Percentiles rank a stretch among this genome's conserved stretches.
Evolutionary conservation across 2,113 vertebrate genomes (phyloP).

Genomic region (Cinclus mexicanus): DNA sequence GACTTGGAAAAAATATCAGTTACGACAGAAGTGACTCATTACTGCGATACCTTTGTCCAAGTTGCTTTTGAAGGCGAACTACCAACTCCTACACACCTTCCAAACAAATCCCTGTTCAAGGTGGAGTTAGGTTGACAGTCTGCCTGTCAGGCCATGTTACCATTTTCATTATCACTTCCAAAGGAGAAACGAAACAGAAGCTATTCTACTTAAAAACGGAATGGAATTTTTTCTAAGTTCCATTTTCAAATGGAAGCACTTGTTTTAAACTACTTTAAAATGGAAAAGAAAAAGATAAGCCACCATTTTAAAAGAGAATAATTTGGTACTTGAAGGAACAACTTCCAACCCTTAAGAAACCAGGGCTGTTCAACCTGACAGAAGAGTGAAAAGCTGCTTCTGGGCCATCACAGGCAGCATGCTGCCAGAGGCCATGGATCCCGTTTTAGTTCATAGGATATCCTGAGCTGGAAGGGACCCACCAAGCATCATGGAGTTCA

Average conservation of each 20-base stretch:
- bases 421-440: neutral
- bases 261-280: neutral
- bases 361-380: neutral
- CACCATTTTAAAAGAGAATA: neutral
- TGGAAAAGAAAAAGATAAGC: neutral
- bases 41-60: neutral
- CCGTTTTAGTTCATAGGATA: neutral
- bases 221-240: neutral
- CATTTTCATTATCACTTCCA: neutral
- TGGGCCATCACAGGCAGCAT: neutral
- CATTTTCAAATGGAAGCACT: fast-evolving
- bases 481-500: neutral
- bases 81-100: neutral
- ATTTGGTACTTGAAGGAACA: neutral
- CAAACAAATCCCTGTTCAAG: fast-evolving
- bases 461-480: neutral
- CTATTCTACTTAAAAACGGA: neutral
- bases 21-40: neutral
- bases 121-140: neutral
- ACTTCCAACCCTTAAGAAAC: neutral
- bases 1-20: neutral
- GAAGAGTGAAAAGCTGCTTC: neutral
- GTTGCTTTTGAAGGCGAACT: neutral
- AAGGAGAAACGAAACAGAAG: neutral
- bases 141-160: neutral